Percentiles rank a stretch among this genome's conserved stretches.
phyloP scores from a whole-genome alignment of 2,113 vertebrate species.

The Leucosticte australis region DNA sequence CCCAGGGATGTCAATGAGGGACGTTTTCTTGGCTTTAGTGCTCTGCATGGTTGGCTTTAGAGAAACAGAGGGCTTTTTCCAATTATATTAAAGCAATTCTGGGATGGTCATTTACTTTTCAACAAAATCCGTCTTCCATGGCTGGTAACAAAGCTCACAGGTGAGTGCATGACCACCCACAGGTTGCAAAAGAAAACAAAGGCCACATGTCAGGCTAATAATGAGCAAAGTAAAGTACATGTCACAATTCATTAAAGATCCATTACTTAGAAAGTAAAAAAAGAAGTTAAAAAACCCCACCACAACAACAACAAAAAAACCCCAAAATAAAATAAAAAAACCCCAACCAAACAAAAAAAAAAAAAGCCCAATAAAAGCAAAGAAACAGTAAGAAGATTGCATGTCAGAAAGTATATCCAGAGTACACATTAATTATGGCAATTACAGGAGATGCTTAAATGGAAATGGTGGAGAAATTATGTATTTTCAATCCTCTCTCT shows the following conservation, averaged over 20 bases:
- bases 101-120: neutral
- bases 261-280: neutral
- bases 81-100: neutral
- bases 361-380: neutral
- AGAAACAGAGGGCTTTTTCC: neutral
- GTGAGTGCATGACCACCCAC: neutral
- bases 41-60: neutral
- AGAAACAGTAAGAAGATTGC: neutral
- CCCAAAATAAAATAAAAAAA: no score
- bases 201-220: neutral
- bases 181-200: constrained; percentile 12
- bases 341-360: neutral
- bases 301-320: neutral
- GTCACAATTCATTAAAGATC: neutral
- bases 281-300: neutral
- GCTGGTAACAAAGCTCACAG: neutral
- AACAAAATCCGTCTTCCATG: constrained; percentile 15
- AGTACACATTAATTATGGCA: neutral
- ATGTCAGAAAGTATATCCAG: neutral
- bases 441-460: neutral
- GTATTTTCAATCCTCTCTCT: neutral
- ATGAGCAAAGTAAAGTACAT: neutral
- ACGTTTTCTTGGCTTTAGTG: neutral
- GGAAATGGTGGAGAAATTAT: neutral
- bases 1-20: neutral